A percentile compares a stretch with the other conserved stretches of the same genome.
These are phyloP conservation scores for Nymphalis polychloros DNA, from an alignment of 2,888 invertebrate species.

Conservation along the genomic window DNA sequence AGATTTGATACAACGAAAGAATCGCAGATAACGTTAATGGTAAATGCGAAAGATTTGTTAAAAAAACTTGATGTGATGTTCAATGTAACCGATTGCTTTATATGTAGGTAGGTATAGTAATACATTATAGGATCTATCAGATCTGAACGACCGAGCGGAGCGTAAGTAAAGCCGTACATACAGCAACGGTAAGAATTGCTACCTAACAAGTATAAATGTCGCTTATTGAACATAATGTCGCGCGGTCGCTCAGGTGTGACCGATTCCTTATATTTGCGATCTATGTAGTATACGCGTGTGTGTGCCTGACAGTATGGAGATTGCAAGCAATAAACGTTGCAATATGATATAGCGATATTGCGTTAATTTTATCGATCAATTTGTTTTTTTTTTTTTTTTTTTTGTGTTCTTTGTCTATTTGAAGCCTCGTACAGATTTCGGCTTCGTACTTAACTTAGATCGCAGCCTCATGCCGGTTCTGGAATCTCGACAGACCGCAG, in stretches of 20 bases:
- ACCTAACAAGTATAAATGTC: neutral
- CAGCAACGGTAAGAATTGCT: neutral
- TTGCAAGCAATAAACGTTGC: conserved; percentile 69
- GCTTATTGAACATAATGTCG: neutral
- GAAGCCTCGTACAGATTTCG: conserved; percentile 49
- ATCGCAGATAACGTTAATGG: conserved; percentile 18
- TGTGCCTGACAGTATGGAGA: conserved; percentile 55
- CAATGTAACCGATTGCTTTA: conserved; percentile 44
- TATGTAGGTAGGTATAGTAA: conserved; percentile 40
- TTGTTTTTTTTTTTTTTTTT: conserved; percentile 19
- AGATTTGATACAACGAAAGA: conserved; percentile 55
- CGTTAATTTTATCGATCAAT: conserved; percentile 45
- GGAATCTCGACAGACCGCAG: conserved; percentile 47
- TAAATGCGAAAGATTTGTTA: conserved; percentile 7
- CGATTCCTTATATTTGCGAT: conserved; percentile 52
- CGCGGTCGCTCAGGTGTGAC: neutral
- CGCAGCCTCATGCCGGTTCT: conserved; percentile 34
- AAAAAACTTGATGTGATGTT: conserved; percentile 23
- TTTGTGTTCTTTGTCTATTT: conserved; percentile 35
- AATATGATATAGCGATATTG: conserved; percentile 56
- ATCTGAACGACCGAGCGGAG: neutral
- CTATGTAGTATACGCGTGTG: conserved; percentile 58
- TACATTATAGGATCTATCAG: conserved; percentile 46
- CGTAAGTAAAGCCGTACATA: too few relatives aligned
- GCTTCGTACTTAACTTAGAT: conserved; percentile 51